Conservation (phyloP, 2,888 invertebrate species). For the Cryptophagus acutangulus region DNA sequence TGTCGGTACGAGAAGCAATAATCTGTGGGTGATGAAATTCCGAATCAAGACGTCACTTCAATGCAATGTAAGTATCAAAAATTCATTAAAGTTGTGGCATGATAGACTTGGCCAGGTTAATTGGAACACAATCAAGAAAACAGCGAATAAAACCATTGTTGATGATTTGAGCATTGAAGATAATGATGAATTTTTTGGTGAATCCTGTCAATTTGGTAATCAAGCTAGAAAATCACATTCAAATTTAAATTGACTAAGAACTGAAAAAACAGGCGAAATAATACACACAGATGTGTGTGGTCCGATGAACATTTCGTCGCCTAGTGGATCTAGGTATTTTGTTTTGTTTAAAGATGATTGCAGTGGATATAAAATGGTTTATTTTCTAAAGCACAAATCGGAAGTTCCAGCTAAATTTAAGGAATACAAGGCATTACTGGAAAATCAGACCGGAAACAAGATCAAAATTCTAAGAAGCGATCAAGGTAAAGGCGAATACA, state of each 20-base stretch:
- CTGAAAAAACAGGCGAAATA: conserved; percentile 21
- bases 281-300: no score
- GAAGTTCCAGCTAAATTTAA: conserved; percentile 20
- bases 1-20: no score
- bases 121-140: conserved; percentile 9
- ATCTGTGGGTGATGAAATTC: no score
- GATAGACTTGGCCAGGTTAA: conserved; percentile 28
- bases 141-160: conserved; percentile 11
- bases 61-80: conserved; percentile 3
- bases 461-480: conserved; percentile 12
- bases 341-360: no score
- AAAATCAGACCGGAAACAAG: conserved; percentile 18
- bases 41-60: not conserved
- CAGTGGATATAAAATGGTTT: no score
- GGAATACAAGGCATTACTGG: conserved; percentile 13
- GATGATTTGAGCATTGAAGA: conserved; percentile 17
- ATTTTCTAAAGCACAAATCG: no score
- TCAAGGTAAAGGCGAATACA: conserved; percentile 20
- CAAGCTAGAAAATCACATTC: conserved; percentile 18
- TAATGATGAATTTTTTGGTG: conserved; percentile 21
- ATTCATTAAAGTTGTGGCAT: conserved; percentile 24
- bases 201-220: conserved; percentile 23
- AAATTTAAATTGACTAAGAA: conserved; percentile 6
- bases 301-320: no score
- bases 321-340: no score